These are phyloP conservation scores for Saccopteryx bilineata DNA, from an alignment of 2,113 vertebrate genomes.

Conservation along the genomic window DNA sequence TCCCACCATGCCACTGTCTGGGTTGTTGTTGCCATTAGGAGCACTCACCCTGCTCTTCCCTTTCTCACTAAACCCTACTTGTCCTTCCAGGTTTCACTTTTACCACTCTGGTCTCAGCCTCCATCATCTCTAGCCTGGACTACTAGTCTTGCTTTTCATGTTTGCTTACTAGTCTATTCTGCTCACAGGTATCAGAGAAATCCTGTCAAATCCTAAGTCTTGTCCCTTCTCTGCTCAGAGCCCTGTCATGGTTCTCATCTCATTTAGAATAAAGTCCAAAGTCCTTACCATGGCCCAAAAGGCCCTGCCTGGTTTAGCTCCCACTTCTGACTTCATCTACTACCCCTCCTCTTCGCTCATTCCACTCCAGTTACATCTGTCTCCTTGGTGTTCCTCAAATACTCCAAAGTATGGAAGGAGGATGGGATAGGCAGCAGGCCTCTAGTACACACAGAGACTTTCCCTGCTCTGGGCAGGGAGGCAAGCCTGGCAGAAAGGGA, in stretches of 20 bases:
- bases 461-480: background rate
- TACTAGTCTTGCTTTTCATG: background rate
- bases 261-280: slow-evolving; percentile 35
- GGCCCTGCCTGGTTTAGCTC: background rate
- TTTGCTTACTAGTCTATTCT: slow-evolving; percentile 28
- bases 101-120: background rate
- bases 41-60: background rate
- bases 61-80: slow-evolving; percentile 30
- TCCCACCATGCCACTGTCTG: background rate
- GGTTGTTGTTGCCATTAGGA: background rate
- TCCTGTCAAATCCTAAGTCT: background rate
- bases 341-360: background rate
- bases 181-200: background rate
- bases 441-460: slow-evolving; percentile 14
- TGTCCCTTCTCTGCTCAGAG: slow-evolving; percentile 13
- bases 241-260: background rate
- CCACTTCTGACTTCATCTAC: slow-evolving; percentile 27
- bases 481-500: background rate
- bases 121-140: background rate
- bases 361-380: background rate
- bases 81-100: slow-evolving; percentile 8
- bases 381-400: background rate
- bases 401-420: background rate
- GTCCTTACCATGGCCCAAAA: background rate
- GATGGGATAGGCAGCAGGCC: background rate